phyloP scores from a whole-genome alignment of 2,113 vertebrate species.

The Leptobrachium leishanense region DNA sequence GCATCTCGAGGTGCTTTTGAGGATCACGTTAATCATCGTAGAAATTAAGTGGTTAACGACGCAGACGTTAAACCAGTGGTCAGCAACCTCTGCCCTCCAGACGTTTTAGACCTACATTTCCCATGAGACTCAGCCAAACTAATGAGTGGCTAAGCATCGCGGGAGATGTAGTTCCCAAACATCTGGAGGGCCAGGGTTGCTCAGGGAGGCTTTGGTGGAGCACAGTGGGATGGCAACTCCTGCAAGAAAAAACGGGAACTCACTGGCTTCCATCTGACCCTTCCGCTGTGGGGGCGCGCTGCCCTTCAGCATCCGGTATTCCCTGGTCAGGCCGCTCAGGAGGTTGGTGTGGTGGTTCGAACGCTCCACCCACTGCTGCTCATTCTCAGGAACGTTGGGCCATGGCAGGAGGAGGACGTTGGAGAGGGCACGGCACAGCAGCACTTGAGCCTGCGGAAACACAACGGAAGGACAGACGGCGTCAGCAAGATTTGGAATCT shows the following conservation, averaged over 20 bases:
- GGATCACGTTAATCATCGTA: too few species aligned
- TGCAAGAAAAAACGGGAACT: slow-evolving; percentile 56
- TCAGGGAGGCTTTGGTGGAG: too few species aligned
- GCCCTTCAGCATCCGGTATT: slow-evolving; percentile 83
- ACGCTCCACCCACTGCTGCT: slow-evolving; percentile 92
- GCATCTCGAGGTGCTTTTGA: too few species aligned
- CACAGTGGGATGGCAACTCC: too few species aligned
- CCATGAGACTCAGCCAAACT: too few species aligned
- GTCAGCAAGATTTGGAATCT: not conserved
- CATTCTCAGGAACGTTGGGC: slow-evolving; percentile 88
- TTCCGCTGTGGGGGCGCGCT: slow-evolving; percentile 75
- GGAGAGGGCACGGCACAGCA: slow-evolving; percentile 90
- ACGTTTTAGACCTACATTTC: too few species aligned
- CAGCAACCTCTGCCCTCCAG: too few species aligned
- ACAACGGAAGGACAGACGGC: not conserved
- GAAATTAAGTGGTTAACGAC: too few species aligned
- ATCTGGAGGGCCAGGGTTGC: too few species aligned
- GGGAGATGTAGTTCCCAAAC: too few species aligned
- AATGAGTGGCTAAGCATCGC: too few species aligned
- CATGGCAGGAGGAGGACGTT: slow-evolving; percentile 91
- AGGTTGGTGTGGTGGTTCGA: slow-evolving; percentile 88
- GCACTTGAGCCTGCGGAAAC: slow-evolving; percentile 80
- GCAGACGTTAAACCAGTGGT: too few species aligned
- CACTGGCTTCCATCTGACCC: slow-evolving; percentile 78
- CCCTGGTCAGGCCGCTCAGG: slow-evolving; percentile 81